A percentile compares a stretch with the other conserved stretches of the same genome.
Conservation (phyloP, 2,797 vertebrate genomes). For the Bryconaethiops microstoma region DNA sequence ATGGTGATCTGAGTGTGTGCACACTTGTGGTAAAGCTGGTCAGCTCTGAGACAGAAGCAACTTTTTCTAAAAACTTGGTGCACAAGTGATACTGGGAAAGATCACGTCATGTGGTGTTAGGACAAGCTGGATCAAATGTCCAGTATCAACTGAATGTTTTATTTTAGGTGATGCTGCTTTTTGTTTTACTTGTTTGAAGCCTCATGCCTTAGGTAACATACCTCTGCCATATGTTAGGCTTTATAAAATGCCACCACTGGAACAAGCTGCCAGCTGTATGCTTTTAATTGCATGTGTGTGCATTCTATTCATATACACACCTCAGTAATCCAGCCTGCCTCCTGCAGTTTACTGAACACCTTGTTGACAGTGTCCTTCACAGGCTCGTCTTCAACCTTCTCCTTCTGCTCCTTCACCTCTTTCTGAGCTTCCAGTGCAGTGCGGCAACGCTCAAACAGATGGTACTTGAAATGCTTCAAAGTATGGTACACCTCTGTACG, state of each 20-base stretch:
- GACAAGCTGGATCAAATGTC: neutral
- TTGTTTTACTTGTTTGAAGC: neutral
- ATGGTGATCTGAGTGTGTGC: no score
- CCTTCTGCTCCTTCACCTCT: slow-evolving; percentile 38
- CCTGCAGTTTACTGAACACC: slow-evolving; percentile 71
- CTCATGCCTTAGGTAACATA: neutral
- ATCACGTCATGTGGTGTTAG: neutral
- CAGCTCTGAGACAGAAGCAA: no score
- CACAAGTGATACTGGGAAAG: no score
- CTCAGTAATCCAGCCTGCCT: slow-evolving; percentile 78
- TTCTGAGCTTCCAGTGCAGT: slow-evolving; percentile 58
- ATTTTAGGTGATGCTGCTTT: neutral
- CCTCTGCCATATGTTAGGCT: neutral
- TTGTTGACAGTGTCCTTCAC: slow-evolving; percentile 79
- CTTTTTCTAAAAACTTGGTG: no score
- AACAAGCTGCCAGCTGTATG: neutral
- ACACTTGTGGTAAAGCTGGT: no score
- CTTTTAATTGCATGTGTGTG: neutral
- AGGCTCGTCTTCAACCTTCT: slow-evolving; percentile 65
- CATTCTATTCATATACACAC: slow-evolving; percentile 65
- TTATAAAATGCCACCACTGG: neutral
- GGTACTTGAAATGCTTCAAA: slow-evolving; percentile 86
- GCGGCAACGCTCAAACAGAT: slow-evolving; percentile 77
- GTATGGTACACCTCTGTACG: slow-evolving; percentile 82
- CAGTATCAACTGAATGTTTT: no score